Percentiles rank a stretch among this genome's conserved stretches.
Evolutionary conservation across 2,888 invertebrate species (phyloP).

Genomic region (Sinhomidia bicolor): DNA sequence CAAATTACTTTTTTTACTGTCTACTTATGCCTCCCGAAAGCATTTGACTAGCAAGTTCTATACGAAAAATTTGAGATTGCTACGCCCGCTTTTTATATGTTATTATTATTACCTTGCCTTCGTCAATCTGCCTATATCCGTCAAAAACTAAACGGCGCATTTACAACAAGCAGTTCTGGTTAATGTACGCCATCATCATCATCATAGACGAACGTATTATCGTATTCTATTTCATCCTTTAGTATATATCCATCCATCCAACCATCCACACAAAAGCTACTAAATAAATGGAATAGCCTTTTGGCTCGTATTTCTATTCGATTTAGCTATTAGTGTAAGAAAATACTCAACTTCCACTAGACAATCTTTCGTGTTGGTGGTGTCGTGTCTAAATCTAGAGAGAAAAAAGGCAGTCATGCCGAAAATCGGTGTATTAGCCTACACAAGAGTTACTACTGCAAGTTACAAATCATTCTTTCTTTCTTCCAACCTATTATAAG

Average conservation of each 20-base stretch:
- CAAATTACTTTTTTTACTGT: conserved; percentile 38
- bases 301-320: conserved; percentile 26
- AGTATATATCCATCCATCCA: background rate
- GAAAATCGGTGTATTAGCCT: conserved; percentile 14
- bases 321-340: background rate
- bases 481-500: background rate
- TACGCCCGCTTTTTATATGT: too few species aligned
- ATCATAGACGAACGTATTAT: background rate
- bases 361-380: too few species aligned
- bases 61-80: too few species aligned
- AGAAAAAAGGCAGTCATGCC: conserved; percentile 2
- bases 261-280: background rate
- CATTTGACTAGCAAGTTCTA: background rate
- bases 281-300: conserved; percentile 4
- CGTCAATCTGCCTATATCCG: background rate
- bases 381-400: background rate
- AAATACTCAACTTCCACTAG: background rate
- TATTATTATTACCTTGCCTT: too few species aligned
- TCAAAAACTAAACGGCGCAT: conserved; percentile 23
- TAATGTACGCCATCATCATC: background rate
- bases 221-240: background rate
- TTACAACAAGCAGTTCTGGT: background rate
- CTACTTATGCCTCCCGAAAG: background rate
- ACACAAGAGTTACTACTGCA: background rate
- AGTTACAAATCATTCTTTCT: conserved; percentile 30